Base-by-base conservation (phyloP, 2,113 vertebrate genomes). In the Tetrao urogallus region DNA sequence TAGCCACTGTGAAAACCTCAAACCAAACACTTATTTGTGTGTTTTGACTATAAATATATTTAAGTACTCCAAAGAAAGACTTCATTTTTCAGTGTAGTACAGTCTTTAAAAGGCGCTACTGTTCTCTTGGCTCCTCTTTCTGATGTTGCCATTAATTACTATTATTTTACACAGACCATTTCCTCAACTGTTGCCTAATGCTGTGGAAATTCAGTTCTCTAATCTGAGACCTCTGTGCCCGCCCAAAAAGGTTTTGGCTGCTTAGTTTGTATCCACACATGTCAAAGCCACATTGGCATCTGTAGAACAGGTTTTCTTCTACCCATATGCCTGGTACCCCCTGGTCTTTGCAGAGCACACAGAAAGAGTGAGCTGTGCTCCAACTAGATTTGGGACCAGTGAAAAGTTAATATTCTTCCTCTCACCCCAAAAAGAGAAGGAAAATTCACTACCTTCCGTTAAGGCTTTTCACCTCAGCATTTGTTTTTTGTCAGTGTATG, bases 1-100 rank as follows among this genome's bases (percentile, higher is more conserved):
- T 5, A 15, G 2, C 48, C 4, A 0, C 30, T 17, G n/a, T 0
- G 1, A 80, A 38, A 8, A 10, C 13, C 11, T 13, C 32, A 10
- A 9, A 43, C 32, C 21, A 38, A 89, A 34, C 13, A 3, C 1
- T 4, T 7, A 8, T 13, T 71, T 54, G 11, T 5, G 2, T 21
- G 2, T 30, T 78, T 71, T 75, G 38, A 67, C 15, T 34, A 52
- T 11, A 12, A 10, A 24, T 6, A 5, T 38, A 30, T 57, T 4
- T 24, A 28, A 63, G 17, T 2, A 3, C 34, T 47, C 13, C 11
- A 28, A 30, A 27, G 45, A 63, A 48, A 75, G 12, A 11, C 6
- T 72, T 20, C 1, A 0, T 48, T 48, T 56, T 43, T 30, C 86
- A 10, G 4, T 6, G 32, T 20, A 50, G 21, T 1, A 4, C 48